A percentile compares a stretch with the other conserved stretches of the same genome.
Conservation (phyloP, 2,797 vertebrate genomes). For the Setipinna tenuifilis region DNA sequence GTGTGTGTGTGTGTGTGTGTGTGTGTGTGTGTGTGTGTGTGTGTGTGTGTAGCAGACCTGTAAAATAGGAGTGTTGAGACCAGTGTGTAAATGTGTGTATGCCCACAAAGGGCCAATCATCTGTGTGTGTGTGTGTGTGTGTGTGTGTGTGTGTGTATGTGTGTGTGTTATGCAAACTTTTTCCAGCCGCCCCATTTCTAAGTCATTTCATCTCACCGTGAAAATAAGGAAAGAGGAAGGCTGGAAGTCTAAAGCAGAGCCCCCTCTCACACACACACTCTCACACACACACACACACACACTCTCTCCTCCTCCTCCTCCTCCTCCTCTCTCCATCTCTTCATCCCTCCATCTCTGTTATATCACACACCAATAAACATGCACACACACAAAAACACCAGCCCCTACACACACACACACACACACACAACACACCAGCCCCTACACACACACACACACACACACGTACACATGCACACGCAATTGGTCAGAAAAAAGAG, state of each 20-base stretch:
- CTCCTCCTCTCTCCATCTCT: too few relatives aligned
- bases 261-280: slow-evolving; percentile 17
- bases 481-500: too few relatives aligned
- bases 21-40: slow-evolving; percentile 16
- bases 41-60: background rate
- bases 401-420: too few relatives aligned
- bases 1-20: background rate
- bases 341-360: too few relatives aligned
- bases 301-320: too few relatives aligned
- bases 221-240: slow-evolving; percentile 5
- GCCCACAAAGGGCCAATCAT: background rate
- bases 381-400: too few relatives aligned
- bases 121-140: background rate
- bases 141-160: background rate
- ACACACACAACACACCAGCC: too few relatives aligned
- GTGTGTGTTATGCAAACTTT: slow-evolving; percentile 33
- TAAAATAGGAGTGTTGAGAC: slow-evolving; percentile 11
- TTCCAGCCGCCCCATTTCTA: background rate
- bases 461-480: too few relatives aligned
- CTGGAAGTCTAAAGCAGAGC: slow-evolving; percentile 24
- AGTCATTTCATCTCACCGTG: slow-evolving; percentile 4
- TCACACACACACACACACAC: too few relatives aligned
- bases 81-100: slow-evolving; percentile 4
- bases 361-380: too few relatives aligned
- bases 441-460: too few relatives aligned